These are phyloP conservation scores for Cichladusa arquata DNA, from an alignment of 2,113 vertebrate species.

Conservation along the genomic window DNA sequence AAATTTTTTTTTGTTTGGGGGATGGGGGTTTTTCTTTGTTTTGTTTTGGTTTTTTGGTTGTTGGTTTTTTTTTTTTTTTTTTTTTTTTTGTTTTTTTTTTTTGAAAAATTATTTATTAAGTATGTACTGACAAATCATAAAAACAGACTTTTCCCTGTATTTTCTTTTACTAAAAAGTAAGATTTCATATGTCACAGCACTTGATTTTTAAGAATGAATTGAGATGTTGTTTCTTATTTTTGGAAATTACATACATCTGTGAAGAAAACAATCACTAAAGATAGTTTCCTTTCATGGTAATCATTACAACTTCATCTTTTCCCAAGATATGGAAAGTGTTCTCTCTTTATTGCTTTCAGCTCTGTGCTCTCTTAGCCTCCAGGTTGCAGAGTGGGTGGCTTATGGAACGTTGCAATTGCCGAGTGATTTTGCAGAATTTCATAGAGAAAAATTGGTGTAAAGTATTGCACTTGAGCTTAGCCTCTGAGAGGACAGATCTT, in stretches of 20 bases:
- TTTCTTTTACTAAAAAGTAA: not conserved
- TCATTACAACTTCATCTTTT: not conserved
- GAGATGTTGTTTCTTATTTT: not conserved
- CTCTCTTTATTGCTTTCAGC: not conserved
- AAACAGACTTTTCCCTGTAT: not conserved
- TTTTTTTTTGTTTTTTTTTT: not conserved
- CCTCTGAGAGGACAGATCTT: not conserved
- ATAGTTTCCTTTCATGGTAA: not conserved
- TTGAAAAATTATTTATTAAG: not conserved
- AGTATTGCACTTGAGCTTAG: not conserved
- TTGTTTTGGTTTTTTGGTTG: not conserved
- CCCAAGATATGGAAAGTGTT: constrained; percentile 9
- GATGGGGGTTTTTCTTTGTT: too few relatives aligned
- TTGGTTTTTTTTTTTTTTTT: not conserved
- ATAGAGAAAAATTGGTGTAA: not conserved
- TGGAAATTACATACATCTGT: not conserved
- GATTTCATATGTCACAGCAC: not conserved
- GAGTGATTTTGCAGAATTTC: constrained; percentile 29
- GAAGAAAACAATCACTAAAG: not conserved
- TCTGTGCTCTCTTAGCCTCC: not conserved
- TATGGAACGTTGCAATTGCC: constrained; percentile 16
- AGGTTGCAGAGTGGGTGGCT: not conserved
- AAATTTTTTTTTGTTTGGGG: not conserved
- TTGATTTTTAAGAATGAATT: not conserved
- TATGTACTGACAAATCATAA: not conserved